Conservation (phyloP, 2,888 invertebrate genomes). For the Elegia similella region DNA sequence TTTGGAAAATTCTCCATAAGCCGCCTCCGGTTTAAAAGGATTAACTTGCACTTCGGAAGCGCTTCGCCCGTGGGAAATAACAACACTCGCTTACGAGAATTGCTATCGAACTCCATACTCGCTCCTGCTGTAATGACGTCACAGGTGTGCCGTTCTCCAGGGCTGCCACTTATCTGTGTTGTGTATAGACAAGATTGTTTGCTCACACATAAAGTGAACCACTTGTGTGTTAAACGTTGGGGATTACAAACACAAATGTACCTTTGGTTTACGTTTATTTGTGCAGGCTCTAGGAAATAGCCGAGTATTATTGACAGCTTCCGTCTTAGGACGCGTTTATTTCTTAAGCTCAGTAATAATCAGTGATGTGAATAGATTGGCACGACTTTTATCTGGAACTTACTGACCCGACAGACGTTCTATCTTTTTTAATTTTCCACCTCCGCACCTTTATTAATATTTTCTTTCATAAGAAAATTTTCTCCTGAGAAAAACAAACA, state of each 20-base stretch:
- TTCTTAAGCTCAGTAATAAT: not conserved
- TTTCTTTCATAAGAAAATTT: too few species aligned
- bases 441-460: too few species aligned
- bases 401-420: too few species aligned
- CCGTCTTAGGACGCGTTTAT: not conserved
- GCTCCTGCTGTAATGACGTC: conserved; percentile 19
- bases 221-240: conserved; percentile 3
- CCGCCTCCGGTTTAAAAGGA: conserved; percentile 14
- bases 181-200: conserved; percentile 12
- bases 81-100: conserved; percentile 19
- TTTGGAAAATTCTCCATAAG: conserved; percentile 5
- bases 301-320: not conserved
- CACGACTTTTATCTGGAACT: too few species aligned
- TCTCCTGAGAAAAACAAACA: too few species aligned
- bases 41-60: conserved; percentile 17
- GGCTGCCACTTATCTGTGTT: conserved; percentile 10
- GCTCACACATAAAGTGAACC: conserved; percentile 9
- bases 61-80: conserved; percentile 19
- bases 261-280: not conserved
- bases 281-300: not conserved
- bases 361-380: too few species aligned
- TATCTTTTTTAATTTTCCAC: too few species aligned
- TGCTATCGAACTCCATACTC: conserved; percentile 18
- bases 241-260: not conserved
- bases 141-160: conserved; percentile 14